Conservation (phyloP, 2,113 vertebrate genomes). For the Odobenus rosmarus region DNA sequence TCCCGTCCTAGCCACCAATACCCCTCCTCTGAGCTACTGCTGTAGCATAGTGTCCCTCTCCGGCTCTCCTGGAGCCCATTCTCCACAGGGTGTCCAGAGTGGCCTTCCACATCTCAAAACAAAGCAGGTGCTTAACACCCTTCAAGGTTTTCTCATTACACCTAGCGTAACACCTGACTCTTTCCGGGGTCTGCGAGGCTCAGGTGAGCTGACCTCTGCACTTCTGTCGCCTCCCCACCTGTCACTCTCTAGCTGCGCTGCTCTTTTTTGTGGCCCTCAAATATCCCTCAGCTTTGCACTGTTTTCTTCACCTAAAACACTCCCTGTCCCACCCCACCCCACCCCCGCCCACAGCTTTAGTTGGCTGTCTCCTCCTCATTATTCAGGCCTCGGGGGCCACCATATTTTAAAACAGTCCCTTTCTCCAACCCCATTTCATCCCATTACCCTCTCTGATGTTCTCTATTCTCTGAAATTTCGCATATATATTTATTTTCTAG, state of each 20-base stretch:
- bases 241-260: background rate
- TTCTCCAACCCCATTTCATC: background rate
- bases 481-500: background rate
- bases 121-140: background rate
- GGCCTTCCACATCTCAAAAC: background rate
- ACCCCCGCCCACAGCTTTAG: background rate
- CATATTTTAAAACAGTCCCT: background rate
- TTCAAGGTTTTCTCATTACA: background rate
- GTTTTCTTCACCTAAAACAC: background rate
- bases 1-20: background rate
- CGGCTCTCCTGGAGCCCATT: background rate
- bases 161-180: background rate
- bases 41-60: background rate
- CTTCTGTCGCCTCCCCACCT: background rate
- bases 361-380: background rate
- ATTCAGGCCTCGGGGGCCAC: background rate
- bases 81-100: background rate
- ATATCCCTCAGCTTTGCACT: background rate
- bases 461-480: constrained; percentile 5
- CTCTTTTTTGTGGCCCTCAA: background rate
- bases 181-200: background rate
- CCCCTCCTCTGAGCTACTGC: background rate
- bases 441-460: background rate
- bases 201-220: too few species aligned
- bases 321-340: background rate